Percentiles rank a stretch among this genome's conserved stretches.
Conservation (phyloP, 2,113 vertebrate genomes). For the Opisthocomus hoazin region DNA sequence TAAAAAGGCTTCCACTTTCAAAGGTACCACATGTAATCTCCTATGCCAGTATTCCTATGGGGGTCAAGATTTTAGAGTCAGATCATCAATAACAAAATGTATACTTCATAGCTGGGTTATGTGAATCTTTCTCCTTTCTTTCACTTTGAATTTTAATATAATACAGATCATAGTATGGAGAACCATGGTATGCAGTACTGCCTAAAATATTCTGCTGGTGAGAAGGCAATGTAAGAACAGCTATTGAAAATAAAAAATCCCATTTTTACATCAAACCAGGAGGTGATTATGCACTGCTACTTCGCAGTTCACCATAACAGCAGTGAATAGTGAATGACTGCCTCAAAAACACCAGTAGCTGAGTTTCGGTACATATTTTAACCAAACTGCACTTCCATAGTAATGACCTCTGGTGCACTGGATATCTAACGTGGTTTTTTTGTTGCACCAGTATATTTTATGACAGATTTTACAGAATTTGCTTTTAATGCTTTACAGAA, state of each 20-base stretch:
- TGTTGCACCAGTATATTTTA: neutral
- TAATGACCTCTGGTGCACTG: neutral
- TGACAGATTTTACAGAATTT: neutral
- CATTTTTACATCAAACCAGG: conserved; percentile 27
- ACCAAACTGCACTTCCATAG: neutral
- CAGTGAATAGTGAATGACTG: neutral
- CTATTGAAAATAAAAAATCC: neutral
- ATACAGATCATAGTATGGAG: neutral
- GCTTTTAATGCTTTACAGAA: neutral
- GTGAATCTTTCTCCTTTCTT: neutral
- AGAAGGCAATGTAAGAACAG: conserved; percentile 3
- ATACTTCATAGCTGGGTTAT: neutral
- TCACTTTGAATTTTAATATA: neutral
- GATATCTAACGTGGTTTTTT: neutral
- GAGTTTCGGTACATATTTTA: neutral
- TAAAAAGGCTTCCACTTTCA: neutral
- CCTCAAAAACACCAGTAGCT: neutral
- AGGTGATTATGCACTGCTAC: neutral
- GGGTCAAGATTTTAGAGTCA: neutral
- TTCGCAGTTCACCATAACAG: neutral
- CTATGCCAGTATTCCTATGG: neutral
- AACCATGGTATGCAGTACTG: neutral
- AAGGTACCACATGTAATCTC: neutral
- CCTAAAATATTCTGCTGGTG: conserved; percentile 5
- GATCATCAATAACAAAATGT: neutral